phyloP scores from a whole-genome alignment of 2,113 vertebrate species.

The Talpa occidentalis region DNA sequence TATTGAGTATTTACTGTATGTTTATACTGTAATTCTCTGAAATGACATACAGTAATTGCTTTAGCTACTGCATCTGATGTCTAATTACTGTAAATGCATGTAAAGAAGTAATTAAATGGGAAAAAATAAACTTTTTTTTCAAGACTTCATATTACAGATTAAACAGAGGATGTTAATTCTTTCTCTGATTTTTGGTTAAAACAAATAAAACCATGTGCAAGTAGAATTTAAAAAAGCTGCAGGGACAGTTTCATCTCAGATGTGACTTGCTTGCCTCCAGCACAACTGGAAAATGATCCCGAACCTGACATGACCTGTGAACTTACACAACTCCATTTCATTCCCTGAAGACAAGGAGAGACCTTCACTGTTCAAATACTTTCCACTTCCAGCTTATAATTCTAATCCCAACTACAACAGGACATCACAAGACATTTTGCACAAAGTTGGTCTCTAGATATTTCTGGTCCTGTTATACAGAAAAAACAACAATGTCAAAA shows the following conservation, averaged over 20 bases:
- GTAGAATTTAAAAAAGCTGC: not conserved
- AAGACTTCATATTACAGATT: conserved; percentile 61
- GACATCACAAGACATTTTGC: not conserved
- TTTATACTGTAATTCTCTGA: conserved; percentile 81
- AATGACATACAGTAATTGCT: conserved; percentile 80
- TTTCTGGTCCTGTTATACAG: not conserved
- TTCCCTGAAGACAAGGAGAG: not conserved
- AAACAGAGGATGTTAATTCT: conserved; percentile 52
- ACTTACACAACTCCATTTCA: not conserved
- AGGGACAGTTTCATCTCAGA: not conserved
- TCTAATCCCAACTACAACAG: not conserved
- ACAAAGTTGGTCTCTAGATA: not conserved
- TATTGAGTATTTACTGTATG: conserved; percentile 83
- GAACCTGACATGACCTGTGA: not conserved
- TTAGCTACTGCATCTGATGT: conserved; percentile 73
- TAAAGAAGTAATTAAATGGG: conserved; percentile 77
- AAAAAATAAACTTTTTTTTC: conserved; percentile 57
- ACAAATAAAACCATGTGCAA: not conserved
- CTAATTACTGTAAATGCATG: conserved; percentile 78
- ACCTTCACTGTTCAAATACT: not conserved
- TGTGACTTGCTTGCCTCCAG: not conserved
- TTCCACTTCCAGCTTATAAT: not conserved
- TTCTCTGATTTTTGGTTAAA: conserved; percentile 54
- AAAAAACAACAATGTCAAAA: not conserved
- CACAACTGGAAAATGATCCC: not conserved